Evolutionary conservation across 2,113 vertebrate genomes (phyloP).

Genomic region (Nothoprocta perdicaria): DNA sequence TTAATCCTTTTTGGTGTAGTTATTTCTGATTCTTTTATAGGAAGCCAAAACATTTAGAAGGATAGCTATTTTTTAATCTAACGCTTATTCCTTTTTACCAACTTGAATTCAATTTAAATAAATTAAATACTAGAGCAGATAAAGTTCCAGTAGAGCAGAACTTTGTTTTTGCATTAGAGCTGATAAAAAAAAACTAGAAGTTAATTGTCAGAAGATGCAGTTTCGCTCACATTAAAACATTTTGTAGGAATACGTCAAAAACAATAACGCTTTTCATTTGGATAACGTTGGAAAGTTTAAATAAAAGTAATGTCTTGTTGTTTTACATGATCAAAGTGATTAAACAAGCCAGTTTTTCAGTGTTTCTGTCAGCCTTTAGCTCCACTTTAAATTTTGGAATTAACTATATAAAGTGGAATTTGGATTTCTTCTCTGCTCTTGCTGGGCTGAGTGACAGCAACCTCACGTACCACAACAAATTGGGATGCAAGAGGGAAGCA

Average conservation of each 20-base stretch:
- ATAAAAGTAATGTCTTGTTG: background rate
- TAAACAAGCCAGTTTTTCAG: background rate
- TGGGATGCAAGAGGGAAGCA: background rate
- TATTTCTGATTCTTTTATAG: background rate
- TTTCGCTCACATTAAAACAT: background rate
- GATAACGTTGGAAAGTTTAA: background rate
- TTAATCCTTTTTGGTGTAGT: background rate
- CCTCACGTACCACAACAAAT: background rate
- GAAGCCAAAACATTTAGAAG: background rate
- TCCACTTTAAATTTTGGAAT: background rate
- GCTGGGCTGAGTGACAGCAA: background rate
- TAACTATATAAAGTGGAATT: background rate
- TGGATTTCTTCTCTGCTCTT: background rate
- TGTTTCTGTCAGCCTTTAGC: background rate
- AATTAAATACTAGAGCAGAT: background rate
- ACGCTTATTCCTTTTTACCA: slow-evolving; percentile 14
- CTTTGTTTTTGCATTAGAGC: background rate
- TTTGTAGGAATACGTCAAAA: background rate
- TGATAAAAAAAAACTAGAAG: background rate
- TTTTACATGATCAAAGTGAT: background rate
- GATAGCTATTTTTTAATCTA: slow-evolving; percentile 2
- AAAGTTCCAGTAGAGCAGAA: background rate
- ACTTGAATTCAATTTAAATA: slow-evolving; percentile 34
- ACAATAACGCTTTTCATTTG: background rate
- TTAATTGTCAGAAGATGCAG: background rate